Percentiles rank a stretch among this genome's conserved stretches.
phyloP scores from a whole-genome alignment of 2,797 vertebrate species.

The Aselliscus stoliczkanus region DNA sequence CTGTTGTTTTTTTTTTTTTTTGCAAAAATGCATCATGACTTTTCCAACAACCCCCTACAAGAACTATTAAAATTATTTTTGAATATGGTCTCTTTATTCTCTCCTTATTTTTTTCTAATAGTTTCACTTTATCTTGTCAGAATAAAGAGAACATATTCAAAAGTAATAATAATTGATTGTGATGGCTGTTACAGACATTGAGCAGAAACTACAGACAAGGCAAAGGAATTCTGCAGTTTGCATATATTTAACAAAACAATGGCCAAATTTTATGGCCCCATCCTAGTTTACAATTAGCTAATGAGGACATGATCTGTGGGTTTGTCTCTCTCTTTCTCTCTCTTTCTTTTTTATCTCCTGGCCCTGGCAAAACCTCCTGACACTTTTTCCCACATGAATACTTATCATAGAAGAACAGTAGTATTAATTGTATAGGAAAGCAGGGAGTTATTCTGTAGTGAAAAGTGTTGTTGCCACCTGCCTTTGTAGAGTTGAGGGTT shows the following conservation, averaged over 20 bases:
- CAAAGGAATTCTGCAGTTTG: not conserved
- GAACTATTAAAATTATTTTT: not conserved
- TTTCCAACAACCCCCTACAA: too few relatives aligned
- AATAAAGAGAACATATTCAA: not conserved
- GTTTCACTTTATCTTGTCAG: not conserved
- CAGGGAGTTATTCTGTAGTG: not conserved
- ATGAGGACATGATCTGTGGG: not conserved
- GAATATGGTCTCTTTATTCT: not conserved
- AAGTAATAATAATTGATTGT: not conserved
- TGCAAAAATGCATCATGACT: too few relatives aligned
- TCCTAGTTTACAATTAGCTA: conserved; percentile 19
- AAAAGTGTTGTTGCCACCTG: not conserved
- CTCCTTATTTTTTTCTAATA: not conserved
- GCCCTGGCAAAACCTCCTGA: not conserved
- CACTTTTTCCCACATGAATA: not conserved
- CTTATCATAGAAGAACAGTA: not conserved
- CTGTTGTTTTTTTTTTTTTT: too few relatives aligned
- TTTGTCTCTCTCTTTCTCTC: not conserved
- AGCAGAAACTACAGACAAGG: not conserved
- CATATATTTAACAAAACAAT: not conserved
- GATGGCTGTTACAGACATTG: not conserved
- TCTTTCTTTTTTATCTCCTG: not conserved
- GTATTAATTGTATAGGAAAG: not conserved
- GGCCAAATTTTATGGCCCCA: not conserved
- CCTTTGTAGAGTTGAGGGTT: not conserved